These are phyloP conservation scores for Tribolium madens DNA, from an alignment of 1,140 invertebrate genomes.

Conservation along the genomic window DNA sequence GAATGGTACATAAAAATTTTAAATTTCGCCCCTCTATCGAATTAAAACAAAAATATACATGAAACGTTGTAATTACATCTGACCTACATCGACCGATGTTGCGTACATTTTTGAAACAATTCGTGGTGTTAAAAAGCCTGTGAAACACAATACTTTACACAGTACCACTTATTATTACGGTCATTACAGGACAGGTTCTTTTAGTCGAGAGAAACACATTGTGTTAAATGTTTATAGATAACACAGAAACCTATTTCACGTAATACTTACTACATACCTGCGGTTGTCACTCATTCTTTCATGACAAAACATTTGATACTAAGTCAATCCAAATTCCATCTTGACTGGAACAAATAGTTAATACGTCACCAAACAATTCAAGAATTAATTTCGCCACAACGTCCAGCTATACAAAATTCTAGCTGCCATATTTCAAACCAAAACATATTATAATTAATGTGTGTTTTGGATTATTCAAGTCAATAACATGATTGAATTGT, in stretches of 20 bases:
- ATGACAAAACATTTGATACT: background rate
- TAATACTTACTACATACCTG: no score
- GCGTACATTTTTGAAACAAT: background rate
- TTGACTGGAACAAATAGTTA: background rate
- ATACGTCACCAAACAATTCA: background rate
- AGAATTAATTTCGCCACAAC: background rate
- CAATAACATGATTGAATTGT: no score
- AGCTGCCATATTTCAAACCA: no score
- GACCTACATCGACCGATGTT: background rate
- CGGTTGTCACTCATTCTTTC: background rate
- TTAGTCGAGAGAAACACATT: background rate
- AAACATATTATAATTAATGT: no score
- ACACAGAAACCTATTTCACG: background rate
- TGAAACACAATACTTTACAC: background rate
- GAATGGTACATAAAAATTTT: no score
- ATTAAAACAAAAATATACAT: background rate
- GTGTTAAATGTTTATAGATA: background rate
- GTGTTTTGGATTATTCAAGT: no score
- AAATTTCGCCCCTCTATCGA: no score
- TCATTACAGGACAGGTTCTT: background rate
- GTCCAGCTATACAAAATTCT: background rate
- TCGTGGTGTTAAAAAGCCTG: background rate
- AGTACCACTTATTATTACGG: background rate
- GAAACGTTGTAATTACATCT: background rate
- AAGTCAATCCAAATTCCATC: background rate